Conservation (phyloP, 2,888 invertebrate genomes). For the Autographa gamma region DNA sequence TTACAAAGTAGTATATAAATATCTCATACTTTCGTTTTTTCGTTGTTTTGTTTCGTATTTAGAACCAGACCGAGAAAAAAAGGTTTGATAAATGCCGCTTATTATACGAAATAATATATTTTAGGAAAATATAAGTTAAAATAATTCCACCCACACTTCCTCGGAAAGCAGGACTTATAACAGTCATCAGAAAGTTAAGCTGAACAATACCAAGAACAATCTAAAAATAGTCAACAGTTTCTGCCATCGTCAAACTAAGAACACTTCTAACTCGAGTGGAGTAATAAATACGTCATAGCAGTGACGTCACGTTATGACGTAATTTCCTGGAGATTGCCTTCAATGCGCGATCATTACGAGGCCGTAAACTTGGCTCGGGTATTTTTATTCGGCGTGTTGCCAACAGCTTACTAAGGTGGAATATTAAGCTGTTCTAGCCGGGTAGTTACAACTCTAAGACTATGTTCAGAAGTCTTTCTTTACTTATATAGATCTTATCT, state of each 20-base stretch:
- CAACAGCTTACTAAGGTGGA: conserved; percentile 16
- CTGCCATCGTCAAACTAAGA: conserved; percentile 10
- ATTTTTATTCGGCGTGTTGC: conserved; percentile 35
- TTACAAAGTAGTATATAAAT: too few relatives aligned
- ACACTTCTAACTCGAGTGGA: conserved; percentile 8
- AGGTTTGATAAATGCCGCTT: too few relatives aligned
- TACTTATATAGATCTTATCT: neutral
- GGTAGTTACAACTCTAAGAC: neutral
- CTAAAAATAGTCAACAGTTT: conserved; percentile 19
- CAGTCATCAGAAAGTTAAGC: neutral
- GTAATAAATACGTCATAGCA: conserved; percentile 7
- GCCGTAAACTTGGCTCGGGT: conserved; percentile 41
- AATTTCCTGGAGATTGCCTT: conserved; percentile 34
- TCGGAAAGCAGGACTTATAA: neutral
- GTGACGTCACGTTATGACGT: conserved; percentile 44
- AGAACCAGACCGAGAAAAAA: too few relatives aligned
- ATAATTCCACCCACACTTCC: neutral
- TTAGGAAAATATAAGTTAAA: too few relatives aligned
- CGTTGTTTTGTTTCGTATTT: too few relatives aligned
- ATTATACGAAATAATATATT: too few relatives aligned
- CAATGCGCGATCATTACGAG: conserved; percentile 28
- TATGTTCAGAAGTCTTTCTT: neutral
- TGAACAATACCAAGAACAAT: neutral
- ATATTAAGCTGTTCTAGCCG: neutral
- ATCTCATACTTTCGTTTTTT: too few relatives aligned